These are phyloP conservation scores for Miniopterus natalensis DNA, from an alignment of 2,113 vertebrate species.

Conservation along the genomic window DNA sequence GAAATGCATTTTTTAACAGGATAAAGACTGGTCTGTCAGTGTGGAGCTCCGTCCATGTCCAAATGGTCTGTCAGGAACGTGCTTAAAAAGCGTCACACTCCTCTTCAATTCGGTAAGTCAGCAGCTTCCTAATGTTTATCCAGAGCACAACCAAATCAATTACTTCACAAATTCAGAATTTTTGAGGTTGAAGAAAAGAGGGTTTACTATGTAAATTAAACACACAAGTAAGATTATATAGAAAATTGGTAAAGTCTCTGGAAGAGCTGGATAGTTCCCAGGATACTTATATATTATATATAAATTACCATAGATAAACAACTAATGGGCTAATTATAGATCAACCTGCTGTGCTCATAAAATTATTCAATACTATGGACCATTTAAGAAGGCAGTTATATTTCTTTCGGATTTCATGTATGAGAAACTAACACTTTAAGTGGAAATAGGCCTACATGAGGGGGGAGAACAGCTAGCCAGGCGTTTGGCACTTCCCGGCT, in stretches of 20 bases:
- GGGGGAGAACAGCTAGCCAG: background rate
- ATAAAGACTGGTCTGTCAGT: conserved; percentile 74
- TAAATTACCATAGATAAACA: background rate
- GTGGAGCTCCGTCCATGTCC: conserved; percentile 73
- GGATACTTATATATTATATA: background rate
- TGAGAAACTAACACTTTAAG: background rate
- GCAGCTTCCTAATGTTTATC: background rate
- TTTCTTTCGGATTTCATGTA: conserved; percentile 16
- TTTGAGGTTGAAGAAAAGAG: background rate
- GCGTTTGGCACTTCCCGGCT: background rate
- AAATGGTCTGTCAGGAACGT: conserved; percentile 71
- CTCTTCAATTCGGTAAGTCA: conserved; percentile 79
- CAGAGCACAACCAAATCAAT: background rate
- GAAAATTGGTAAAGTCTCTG: background rate
- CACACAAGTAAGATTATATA: background rate
- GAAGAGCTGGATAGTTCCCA: background rate
- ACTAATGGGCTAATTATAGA: background rate
- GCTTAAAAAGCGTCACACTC: conserved; percentile 78
- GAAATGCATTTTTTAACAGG: conserved; percentile 65
- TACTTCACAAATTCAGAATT: conserved; percentile 48
- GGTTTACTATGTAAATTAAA: background rate
- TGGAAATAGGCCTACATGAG: background rate
- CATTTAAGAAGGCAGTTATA: background rate
- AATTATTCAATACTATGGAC: background rate
- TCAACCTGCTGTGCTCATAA: background rate